Evolutionary conservation across 1,140 invertebrate species (phyloP), one percentile per base, ranked within the genome.

Genomic region (Pseudachorutes palmiensis): DNA sequence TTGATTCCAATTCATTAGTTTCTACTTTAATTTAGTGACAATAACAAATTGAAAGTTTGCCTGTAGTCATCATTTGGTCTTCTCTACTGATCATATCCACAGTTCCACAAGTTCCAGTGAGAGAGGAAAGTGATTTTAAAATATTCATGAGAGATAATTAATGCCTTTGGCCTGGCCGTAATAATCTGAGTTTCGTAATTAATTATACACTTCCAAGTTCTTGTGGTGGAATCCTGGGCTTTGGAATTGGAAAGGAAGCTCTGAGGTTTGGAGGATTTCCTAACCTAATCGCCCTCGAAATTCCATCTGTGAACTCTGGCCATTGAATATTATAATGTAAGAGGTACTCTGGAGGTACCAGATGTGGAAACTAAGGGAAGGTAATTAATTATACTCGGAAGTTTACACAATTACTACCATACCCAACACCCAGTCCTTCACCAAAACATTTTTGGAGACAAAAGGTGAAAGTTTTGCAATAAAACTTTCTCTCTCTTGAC

Each of bases 391-490:
- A 41, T 19, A 41, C 36, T 41, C 36, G 5, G 36, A 19, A 19
- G 5, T 41, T 41, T 41, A 41, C 5, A 41, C 36, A 41, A 9
- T 19, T 9, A 41, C 5, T 41, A n/a, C n/a, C n/a, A n/a, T n/a
- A n/a, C n/a, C n/a, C n/a, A n/a, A n/a, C n/a, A n/a, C n/a, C n/a
- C n/a, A n/a, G n/a, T n/a, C n/a, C n/a, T n/a, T n/a, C n/a, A n/a
- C n/a, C n/a, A n/a, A n/a, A n/a, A n/a, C n/a, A n/a, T n/a, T 41
- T 19, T 19, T 41, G 5, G 36, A 9, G 19, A 41, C 5, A 19
- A 9, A 41, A 41, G 36, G 36, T 41, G 61, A 29, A 62, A 60
- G 22, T 60, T 29, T 28, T 29, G 22, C 58, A 60, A 22, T 60
- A 5, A 12, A 22, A 5, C 24, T 57, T 3, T 57, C 51, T 14